These are phyloP conservation scores for Pararge aegeria DNA, from an alignment of 1,140 invertebrate genomes.

Conservation along the genomic window DNA sequence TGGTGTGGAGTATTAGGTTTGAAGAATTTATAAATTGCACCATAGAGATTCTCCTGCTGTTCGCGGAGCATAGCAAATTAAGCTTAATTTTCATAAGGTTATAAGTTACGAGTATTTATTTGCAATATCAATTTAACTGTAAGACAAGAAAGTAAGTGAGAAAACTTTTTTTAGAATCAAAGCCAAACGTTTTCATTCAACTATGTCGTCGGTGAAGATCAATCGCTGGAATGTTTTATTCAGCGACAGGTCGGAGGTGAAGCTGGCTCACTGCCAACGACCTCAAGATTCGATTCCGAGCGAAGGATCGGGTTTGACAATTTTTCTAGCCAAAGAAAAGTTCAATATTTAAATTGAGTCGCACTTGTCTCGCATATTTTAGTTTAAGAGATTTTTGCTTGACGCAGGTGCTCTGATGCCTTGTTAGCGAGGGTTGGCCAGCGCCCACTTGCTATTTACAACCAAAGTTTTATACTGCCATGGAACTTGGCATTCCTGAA, in stretches of 20 bases:
- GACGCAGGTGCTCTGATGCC: too few relatives aligned
- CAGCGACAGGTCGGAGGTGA: not conserved
- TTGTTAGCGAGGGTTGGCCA: too few relatives aligned
- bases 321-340: conserved; percentile 4
- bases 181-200: not conserved
- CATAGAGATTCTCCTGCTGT: too few relatives aligned
- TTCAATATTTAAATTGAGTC: conserved; percentile 10
- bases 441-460: too few relatives aligned
- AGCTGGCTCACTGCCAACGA: not conserved
- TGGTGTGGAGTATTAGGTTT: too few relatives aligned
- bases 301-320: conserved; percentile 9
- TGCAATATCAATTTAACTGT: too few relatives aligned
- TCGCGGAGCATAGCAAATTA: too few relatives aligned
- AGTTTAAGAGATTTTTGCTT: not conserved
- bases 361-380: not conserved
- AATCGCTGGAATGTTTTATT: conserved; percentile 7
- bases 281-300: conserved; percentile 12
- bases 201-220: conserved; percentile 5
- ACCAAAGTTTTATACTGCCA: too few relatives aligned
- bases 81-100: too few relatives aligned
- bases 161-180: not conserved
- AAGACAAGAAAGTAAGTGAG: not conserved
- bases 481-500: too few relatives aligned
- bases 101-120: too few relatives aligned
- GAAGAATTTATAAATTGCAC: too few relatives aligned